phyloP scores from a whole-genome alignment of 2,797 vertebrate species.

The Brotula barbata region DNA sequence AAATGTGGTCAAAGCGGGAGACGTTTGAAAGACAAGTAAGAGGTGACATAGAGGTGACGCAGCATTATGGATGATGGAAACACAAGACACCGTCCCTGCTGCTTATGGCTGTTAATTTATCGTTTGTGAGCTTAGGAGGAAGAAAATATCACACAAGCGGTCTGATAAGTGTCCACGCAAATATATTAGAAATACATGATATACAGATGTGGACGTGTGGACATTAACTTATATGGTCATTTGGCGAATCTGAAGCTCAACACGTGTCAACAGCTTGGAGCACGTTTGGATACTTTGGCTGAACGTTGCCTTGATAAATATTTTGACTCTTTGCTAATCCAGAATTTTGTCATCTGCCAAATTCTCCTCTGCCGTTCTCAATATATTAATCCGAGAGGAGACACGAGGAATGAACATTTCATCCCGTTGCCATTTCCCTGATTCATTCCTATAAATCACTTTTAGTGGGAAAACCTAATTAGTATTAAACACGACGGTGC shows the following conservation, averaged over 20 bases:
- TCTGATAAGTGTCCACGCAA: constrained; percentile 24
- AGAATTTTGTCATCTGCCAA: constrained; percentile 26
- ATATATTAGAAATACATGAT: constrained; percentile 6
- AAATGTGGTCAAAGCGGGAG: constrained; percentile 23
- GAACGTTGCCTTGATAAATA: constrained; percentile 25
- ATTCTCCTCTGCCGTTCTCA: constrained; percentile 18
- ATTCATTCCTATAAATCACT: constrained; percentile 21
- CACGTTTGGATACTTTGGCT: constrained; percentile 15
- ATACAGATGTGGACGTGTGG: too few species aligned
- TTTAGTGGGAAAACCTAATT: constrained; percentile 4
- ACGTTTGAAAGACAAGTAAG: constrained; percentile 30
- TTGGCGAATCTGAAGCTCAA: neutral
- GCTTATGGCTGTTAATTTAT: too few species aligned
- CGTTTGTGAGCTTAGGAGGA: too few species aligned
- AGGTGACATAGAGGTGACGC: constrained; percentile 33
- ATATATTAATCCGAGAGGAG: constrained; percentile 30
- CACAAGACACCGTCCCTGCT: neutral
- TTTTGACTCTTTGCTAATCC: constrained; percentile 32
- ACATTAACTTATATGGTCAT: constrained; percentile 49
- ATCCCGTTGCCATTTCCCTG: constrained; percentile 2
- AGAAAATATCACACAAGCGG: constrained; percentile 7
- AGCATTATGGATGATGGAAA: constrained; percentile 23
- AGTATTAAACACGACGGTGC: constrained; percentile 1
- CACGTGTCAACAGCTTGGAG: neutral
- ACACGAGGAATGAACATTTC: constrained; percentile 10